phyloP scores from a whole-genome alignment of 1,140 invertebrate genomes.

The Nasonia longicornis region DNA sequence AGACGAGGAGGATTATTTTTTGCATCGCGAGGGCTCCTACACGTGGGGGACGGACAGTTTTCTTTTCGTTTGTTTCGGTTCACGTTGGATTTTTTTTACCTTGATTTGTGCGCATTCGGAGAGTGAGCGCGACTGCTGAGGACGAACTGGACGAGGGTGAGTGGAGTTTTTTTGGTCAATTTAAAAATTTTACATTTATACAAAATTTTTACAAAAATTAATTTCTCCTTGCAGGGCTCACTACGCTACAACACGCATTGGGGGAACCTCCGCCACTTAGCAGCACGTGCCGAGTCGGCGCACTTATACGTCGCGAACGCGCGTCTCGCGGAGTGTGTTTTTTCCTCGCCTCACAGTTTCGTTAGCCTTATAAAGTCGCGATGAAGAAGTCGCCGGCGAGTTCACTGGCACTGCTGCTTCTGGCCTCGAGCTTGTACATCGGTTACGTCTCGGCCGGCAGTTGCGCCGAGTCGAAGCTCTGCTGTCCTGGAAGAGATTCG shows the following conservation, averaged over 20 bases:
- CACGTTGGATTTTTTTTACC: too few species aligned
- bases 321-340: neutral
- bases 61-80: too few species aligned
- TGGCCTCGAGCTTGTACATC: neutral
- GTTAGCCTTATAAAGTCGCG: neutral
- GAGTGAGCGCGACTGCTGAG: too few species aligned
- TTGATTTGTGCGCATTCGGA: too few species aligned
- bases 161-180: too few species aligned
- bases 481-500: slow-evolving; percentile 84
- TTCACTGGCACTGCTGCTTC: neutral
- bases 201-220: too few species aligned
- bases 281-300: neutral
- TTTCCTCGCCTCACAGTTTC: neutral
- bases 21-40: neutral
- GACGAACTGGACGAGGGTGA: too few species aligned
- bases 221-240: too few species aligned
- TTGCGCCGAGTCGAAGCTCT: slow-evolving; percentile 80
- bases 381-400: neutral
- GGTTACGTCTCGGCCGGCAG: slow-evolving; percentile 67
- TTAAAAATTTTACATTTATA: too few species aligned
- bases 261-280: too few species aligned
- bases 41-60: neutral
- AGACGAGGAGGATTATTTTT: neutral
- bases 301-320: neutral
- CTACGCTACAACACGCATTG: too few species aligned